Base-by-base conservation (phyloP, 2,113 vertebrate species). In the Campylomormyrus numenius region DNA sequence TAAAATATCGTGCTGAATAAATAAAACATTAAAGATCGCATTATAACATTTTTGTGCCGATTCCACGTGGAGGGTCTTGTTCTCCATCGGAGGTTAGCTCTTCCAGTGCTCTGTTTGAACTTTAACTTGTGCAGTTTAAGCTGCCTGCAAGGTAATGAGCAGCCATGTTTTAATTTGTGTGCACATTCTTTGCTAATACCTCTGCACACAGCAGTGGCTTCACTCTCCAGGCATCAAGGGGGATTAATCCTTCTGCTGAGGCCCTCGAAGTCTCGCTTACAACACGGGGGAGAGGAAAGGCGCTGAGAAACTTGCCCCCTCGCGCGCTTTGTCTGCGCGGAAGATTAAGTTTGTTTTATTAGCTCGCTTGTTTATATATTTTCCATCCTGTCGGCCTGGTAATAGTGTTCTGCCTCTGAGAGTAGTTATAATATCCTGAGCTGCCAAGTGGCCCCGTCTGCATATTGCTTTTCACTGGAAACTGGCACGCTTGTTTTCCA, bases 291-390 rank as follows among this genome's bases (percentile, higher is more conserved):
- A 80, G 15, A 15, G 35, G 35, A 80, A 39, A 35, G 27, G 15
- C 35, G 0, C 31, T 39, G 35, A 74, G 70, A 15, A 77, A 77
- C 31, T 15, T 39, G 74, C 74, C 35, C 35, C 74, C 74, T 42
- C 11, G 15, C 19, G 15, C 10, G 62, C 10, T 80, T 80, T 42
- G 35, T 80, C 31, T 42, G 35, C n/a, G 74, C 35, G 2, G 74
- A 80, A 42, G 35, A 80, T 80, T 42, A 80, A 42, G 74, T 39
- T 80, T 80, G 74, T 80, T 80, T 80, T 80, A 80, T 80, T 80
- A 80, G 74, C 31, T 80, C 39, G 4, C 74, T 42, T 80, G 74
- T 80, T 80, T 80, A 42, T 80, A 42, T 80, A 80, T 80, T 80
- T 80, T 35, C 35, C 74, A 80, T 80, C 11, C 74, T 80, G 35